Evolutionary conservation across 2,113 vertebrate genomes (phyloP).

Genomic region (Mellivora capensis): DNA sequence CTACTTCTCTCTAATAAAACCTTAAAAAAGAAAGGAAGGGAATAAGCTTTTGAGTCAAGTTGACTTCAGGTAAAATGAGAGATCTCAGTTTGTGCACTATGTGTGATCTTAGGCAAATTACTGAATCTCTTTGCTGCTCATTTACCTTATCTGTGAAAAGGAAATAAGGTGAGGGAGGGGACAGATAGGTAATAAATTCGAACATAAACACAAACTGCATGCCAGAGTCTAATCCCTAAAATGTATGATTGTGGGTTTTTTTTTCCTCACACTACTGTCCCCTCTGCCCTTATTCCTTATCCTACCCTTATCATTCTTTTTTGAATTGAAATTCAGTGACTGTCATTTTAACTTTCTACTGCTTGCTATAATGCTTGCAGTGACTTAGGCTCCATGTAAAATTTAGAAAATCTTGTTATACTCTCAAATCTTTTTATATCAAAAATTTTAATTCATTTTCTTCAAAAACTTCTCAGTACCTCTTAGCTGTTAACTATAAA

Average conservation of each 20-base stretch:
- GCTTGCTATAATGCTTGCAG: neutral
- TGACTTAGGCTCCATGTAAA: neutral
- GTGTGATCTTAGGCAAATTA: neutral
- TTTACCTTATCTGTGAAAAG: neutral
- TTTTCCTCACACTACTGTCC: neutral
- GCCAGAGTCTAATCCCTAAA: neutral
- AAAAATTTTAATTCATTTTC: conserved; percentile 38
- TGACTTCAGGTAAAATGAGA: neutral
- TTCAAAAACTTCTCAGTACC: conserved; percentile 29
- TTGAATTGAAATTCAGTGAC: conserved; percentile 3
- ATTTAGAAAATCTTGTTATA: conserved; percentile 45
- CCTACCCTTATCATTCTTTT: neutral
- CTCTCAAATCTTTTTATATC: neutral
- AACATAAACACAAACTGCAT: neutral
- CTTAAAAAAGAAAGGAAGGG: neutral
- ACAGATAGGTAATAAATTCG: neutral
- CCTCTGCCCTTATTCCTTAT: neutral
- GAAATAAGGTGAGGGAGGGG: neutral
- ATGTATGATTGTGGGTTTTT: neutral
- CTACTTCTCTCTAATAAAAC: no score
- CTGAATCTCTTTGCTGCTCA: neutral
- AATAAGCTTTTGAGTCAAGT: neutral
- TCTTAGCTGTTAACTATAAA: conserved; percentile 38
- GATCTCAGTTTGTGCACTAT: neutral
- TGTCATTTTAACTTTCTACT: conserved; percentile 40